phyloP scores from a whole-genome alignment of 2,888 invertebrate genomes.

The Watsonalla cultraria region DNA sequence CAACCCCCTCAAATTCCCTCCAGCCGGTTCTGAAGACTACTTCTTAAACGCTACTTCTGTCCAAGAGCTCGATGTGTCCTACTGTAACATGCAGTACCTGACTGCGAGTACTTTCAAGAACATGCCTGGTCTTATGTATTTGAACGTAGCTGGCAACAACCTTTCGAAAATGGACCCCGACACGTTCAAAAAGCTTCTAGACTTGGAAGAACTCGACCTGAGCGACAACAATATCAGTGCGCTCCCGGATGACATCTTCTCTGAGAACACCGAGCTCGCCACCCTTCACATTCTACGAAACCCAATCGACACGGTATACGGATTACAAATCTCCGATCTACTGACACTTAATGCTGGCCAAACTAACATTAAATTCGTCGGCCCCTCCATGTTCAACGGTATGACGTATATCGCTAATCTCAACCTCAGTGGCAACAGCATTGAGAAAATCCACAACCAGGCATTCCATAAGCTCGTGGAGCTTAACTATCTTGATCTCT shows the following conservation, averaged over 20 bases:
- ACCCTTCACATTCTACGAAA: slow-evolving; percentile 85
- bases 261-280: slow-evolving; percentile 81
- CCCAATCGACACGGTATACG: slow-evolving; percentile 80
- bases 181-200: slow-evolving; percentile 80
- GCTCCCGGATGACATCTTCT: slow-evolving; percentile 82
- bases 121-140: slow-evolving; percentile 81
- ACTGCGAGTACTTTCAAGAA: slow-evolving; percentile 81
- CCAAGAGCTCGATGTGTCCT: slow-evolving; percentile 85
- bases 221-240: slow-evolving; percentile 83
- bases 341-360: slow-evolving; percentile 84
- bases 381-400: slow-evolving; percentile 81
- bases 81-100: slow-evolving; percentile 82
- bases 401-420: slow-evolving; percentile 82
- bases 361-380: slow-evolving; percentile 82
- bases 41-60: slow-evolving; percentile 80
- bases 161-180: slow-evolving; percentile 79
- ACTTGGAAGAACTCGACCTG: slow-evolving; percentile 85
- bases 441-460: slow-evolving; percentile 82
- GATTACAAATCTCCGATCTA: slow-evolving; percentile 80
- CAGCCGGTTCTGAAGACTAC: slow-evolving; percentile 59
- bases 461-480: slow-evolving; percentile 83
- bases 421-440: slow-evolving; percentile 83
- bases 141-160: slow-evolving; percentile 84
- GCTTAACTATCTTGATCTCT: slow-evolving; percentile 85
- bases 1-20: slow-evolving; percentile 79